phyloP scores from a whole-genome alignment of 2,113 vertebrate species.

The Pomatostomus ruficeps region DNA sequence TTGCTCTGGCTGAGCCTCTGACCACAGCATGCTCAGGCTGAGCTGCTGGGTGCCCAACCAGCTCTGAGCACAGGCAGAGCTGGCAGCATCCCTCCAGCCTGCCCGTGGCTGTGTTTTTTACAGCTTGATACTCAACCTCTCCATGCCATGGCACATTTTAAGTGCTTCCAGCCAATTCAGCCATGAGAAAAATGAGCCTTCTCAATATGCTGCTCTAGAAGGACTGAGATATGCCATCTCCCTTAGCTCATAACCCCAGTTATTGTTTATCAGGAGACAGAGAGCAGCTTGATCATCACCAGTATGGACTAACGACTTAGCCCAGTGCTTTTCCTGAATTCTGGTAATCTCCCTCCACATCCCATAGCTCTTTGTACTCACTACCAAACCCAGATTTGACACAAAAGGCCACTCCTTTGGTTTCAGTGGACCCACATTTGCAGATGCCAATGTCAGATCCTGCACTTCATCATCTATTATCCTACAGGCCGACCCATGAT shows the following conservation, averaged over 20 bases:
- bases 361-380: not conserved
- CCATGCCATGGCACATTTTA: not conserved
- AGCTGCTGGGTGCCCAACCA: not conserved
- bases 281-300: not conserved
- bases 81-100: not conserved
- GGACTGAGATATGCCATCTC: not conserved
- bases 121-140: not conserved
- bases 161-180: not conserved
- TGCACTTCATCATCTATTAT: not conserved
- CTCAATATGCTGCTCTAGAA: not conserved
- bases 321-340: not conserved
- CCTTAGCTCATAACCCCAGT: not conserved
- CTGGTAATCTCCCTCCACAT: not conserved
- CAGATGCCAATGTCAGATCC: not conserved
- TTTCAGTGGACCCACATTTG: not conserved
- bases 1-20: not conserved
- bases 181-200: not conserved
- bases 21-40: not conserved
- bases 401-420: fast-evolving
- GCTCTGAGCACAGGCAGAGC: not conserved
- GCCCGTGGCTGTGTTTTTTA: fast-evolving
- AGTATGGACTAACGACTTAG: not conserved
- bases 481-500: not conserved
- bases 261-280: not conserved
- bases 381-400: not conserved